Evolutionary conservation across 2,888 invertebrate species (phyloP), one percentile per base, ranked within the genome.

Genomic region (Tipula lateralis): DNA sequence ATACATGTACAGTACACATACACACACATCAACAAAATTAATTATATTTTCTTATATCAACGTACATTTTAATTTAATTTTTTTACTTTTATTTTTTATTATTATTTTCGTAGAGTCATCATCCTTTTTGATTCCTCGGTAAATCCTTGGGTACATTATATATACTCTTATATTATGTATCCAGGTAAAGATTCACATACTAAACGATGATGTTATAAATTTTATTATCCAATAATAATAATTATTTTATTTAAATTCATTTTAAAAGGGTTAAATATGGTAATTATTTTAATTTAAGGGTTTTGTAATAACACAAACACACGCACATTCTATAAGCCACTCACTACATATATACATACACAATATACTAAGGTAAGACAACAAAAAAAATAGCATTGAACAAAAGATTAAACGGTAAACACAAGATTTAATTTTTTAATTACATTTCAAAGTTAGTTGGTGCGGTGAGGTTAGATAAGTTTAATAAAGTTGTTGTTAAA

Each of bases 211-310:
- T 24, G 66, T 66, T 66, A 66, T 66, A 66, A 66, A 19, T 66
- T 66, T 66, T 66, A 66, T 66, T 66, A 66, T 66, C 66, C 66
- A 66, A 66, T 66, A 66, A 66, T 66, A 66, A 66, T 66, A 66
- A 66, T 66, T 66, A 66, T 66, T 66, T 66, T 66, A 66, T 66
- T 66, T 24, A 66, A 66, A 66, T 66, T 66, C 66, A 66, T 66
- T 66, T 66, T 66, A 24, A 66, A 66, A 66, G 66, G 66, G 66
- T 66, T 66, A 66, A 66, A 66, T 66, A 66, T 66, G 66, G 66
- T 66, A 66, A 66, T 66, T 66, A 66, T 66, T 66, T 66, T 66
- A 66, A 66, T 66, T 66, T 66, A 66, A 66, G 66, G 66, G 24
- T 66, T 66, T 66, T 24, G 66, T 66, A 66, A 66, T 66, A 66